A percentile compares a stretch with the other conserved stretches of the same genome.
Conservation (phyloP, 1,140 invertebrate genomes). For the Drosophila yakuba region DNA sequence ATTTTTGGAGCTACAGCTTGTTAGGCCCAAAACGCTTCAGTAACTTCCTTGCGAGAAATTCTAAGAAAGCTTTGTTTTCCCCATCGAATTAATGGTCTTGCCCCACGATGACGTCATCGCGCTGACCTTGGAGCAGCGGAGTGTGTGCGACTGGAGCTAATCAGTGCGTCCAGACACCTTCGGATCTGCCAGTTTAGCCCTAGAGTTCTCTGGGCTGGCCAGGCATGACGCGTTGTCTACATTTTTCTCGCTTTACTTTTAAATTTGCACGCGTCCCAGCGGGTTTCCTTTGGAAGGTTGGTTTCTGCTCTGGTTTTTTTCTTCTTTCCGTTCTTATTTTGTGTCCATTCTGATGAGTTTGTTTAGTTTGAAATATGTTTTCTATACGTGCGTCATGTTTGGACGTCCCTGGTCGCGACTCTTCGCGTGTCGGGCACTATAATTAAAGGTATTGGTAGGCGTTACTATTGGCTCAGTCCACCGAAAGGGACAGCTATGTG, state of each 20-base stretch:
- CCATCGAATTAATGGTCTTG: not conserved
- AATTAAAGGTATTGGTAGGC: conserved; percentile 82
- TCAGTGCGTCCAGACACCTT: conserved; percentile 23
- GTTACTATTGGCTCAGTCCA: conserved; percentile 76
- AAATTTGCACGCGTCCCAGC: conserved; percentile 78
- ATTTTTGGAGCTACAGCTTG: not conserved
- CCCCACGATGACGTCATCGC: conserved; percentile 46
- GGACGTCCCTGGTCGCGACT: conserved; percentile 41
- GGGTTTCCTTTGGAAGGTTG: conserved; percentile 30
- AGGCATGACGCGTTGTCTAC: conserved; percentile 50
- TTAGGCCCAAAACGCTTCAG: not conserved
- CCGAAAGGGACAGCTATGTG: not conserved
- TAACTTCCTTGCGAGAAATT: conserved; percentile 1
- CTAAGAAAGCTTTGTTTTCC: conserved; percentile 26
- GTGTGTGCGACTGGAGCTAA: conserved; percentile 52
- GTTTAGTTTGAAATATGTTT: conserved; percentile 84
- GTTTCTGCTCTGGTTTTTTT: not conserved
- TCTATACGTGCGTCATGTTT: conserved; percentile 82
- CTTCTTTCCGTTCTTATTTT: conserved; percentile 5
- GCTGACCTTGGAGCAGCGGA: conserved; percentile 56
- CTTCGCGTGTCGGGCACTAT: conserved; percentile 63
- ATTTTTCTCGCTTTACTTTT: conserved; percentile 80
- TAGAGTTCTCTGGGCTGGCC: conserved; percentile 18
- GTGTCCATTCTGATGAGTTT: conserved; percentile 74
- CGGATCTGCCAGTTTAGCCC: conserved; percentile 19